Base-by-base conservation (phyloP, 2,888 invertebrate genomes). In the Carcina quercana region DNA sequence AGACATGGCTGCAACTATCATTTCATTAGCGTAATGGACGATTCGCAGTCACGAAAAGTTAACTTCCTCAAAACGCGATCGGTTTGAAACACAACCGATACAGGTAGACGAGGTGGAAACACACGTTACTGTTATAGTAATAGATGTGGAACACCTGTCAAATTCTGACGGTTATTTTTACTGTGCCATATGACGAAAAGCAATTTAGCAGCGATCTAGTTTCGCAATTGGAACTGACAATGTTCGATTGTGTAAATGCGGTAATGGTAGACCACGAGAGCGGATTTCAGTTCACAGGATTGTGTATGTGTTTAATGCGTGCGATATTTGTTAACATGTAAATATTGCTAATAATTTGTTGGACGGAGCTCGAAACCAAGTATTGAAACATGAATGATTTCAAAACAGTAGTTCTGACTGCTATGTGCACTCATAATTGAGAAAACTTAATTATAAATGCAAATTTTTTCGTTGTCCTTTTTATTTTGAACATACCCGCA, bases 181-280 rank as follows among this genome's bases (percentile, higher is more conserved):
- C 50, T 47, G 60, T 62, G 62, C 55, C 53, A 67, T 64, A 68
- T 75, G 72, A 72, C 69, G 76, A 79, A 76, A 78, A 71, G 62
- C 67, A 73, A 76, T 74, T 74, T 66, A 63, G 55, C 59, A 59
- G 56, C 59, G 70, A 67, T 68, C 71, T 66, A 66, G 59, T 78
- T 75, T 74, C 68, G 65, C 59, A 78, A 79, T 69, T 47, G 56
- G 48, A 56, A 59, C 69, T 63, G 64, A 74, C 71, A 72, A 67
- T 63, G 63, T 74, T 51, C 59, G 67, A 71, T 74, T 76, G 73
- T 71, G 71, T 65, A 74, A 71, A 73, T 59, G 62, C 55, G 57
- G 64, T 71, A 75, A 70, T 71, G 64, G 66, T 59, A 25, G 15
- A 69, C 52, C 50, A 45, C 50, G 45, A 59, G 59, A 58, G 51